Evolutionary conservation across 2,888 invertebrate species (phyloP), one percentile per base, ranked within the genome.

Genomic region (Tribolium freemani): DNA sequence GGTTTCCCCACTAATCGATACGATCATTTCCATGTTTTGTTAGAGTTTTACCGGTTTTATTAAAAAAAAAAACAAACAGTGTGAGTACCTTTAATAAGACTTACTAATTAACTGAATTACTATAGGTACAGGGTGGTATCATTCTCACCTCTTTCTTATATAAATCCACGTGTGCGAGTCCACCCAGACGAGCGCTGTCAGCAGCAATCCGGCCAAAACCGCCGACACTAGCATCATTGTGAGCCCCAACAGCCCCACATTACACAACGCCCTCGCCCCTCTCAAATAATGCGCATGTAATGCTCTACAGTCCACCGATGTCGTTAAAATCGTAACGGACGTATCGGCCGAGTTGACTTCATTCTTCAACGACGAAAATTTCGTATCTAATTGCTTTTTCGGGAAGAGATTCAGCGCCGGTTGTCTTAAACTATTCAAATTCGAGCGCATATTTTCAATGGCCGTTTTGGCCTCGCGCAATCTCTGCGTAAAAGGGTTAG

Each of bases 131-230:
- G n/a, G n/a, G n/a, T n/a, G n/a, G n/a, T n/a, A n/a, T n/a, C n/a
- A n/a, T n/a, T n/a, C 86, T 90, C 88, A 92, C 96, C 94, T 93
- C 87, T 95, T 96, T 83, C 96, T 92, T 78, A 97, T 96, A 84
- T 97, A 96, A 84, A 97, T 97, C 97, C 98, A 98, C 5, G 97
- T 96, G 83, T 97, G 97, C 3, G 97, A 97, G 84, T 97, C 96
- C 64, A 98, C 93, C 90, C 97, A 95, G 60, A 97, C 97, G 79
- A 97, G 92, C 30, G 96, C 92, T 0, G 97, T 97, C 86, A 98
- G 93, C 79, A 97, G 89, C 76, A 98, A 90, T 8, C 97, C 97
- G 31, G 96, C 94, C 45, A 94, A 91, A 45, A 95, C 91, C 72
- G 96, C 93, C 30, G 97, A 96, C 71, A 95, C 88, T 79, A 98